Conservation (phyloP, 2,888 invertebrate species). For the Seladonia tumulorum region DNA sequence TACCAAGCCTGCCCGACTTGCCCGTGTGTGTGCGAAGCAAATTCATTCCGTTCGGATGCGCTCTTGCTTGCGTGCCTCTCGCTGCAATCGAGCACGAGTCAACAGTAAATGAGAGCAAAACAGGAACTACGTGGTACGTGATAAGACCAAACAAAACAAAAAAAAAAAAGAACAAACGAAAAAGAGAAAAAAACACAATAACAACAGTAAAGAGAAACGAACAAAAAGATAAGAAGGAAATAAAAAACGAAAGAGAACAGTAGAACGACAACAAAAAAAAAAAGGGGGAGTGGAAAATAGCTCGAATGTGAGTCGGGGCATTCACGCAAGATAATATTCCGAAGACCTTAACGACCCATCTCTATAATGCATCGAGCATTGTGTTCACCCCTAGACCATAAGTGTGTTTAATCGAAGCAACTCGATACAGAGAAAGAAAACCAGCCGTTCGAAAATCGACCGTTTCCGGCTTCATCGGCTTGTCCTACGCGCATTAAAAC, state of each 20-base stretch:
- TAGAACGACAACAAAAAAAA: conserved; percentile 19
- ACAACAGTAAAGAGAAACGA: conserved; percentile 21
- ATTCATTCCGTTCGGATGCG: conserved; percentile 80
- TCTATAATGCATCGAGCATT: conserved; percentile 59
- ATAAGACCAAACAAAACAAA: neutral
- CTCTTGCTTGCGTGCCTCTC: conserved; percentile 83
- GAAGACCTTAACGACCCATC: conserved; percentile 59
- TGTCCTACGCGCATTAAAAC: conserved; percentile 19
- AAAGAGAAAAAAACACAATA: neutral
- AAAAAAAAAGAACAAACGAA: neutral
- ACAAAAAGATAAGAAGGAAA: conserved; percentile 26
- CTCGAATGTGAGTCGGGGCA: conserved; percentile 80
- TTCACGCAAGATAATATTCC: conserved; percentile 82
- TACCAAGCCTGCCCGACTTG: conserved; percentile 24
- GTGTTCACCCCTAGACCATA: conserved; percentile 49
- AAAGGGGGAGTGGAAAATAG: conserved; percentile 23
- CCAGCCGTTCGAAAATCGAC: conserved; percentile 17
- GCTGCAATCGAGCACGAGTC: conserved; percentile 70
- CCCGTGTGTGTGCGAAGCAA: conserved; percentile 77
- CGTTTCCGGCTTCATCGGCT: conserved; percentile 4
- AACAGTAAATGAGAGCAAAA: conserved; percentile 21
- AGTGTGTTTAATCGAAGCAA: conserved; percentile 49
- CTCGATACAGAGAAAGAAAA: conserved; percentile 12
- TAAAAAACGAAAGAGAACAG: neutral
- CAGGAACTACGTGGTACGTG: conserved; percentile 8